Conservation (phyloP, 2,888 invertebrate genomes). For the Agrochola macilenta region DNA sequence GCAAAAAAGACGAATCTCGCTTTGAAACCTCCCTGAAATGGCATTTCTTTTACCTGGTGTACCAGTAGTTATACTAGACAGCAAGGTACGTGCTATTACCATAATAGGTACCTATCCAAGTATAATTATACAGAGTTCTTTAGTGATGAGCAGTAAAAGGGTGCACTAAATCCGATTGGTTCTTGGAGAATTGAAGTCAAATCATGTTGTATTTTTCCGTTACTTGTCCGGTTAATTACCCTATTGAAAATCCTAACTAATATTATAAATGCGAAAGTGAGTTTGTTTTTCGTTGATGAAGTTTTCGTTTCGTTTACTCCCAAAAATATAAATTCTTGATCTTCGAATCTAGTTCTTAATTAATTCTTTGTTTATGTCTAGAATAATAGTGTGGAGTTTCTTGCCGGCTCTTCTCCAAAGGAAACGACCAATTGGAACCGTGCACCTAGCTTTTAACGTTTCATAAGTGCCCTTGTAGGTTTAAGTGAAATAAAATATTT, state of each 20-base stretch:
- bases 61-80: neutral
- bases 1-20: slow-evolving; percentile 26
- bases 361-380: too few species aligned
- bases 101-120: neutral
- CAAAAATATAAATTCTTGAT: too few species aligned
- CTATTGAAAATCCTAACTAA: neutral
- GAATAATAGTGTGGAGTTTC: too few species aligned
- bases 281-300: too few species aligned
- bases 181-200: neutral
- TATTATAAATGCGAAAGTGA: too few species aligned
- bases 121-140: neutral
- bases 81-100: neutral
- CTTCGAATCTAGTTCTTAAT: too few species aligned
- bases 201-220: neutral
- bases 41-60: slow-evolving; percentile 12
- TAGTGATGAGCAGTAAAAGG: neutral
- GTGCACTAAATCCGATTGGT: slow-evolving; percentile 12
- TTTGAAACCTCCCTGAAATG: slow-evolving; percentile 5
- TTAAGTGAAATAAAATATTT: too few species aligned
- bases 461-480: too few species aligned
- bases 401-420: too few species aligned
- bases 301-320: too few species aligned
- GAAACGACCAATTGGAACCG: too few species aligned
- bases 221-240: neutral
- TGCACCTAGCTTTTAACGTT: too few species aligned